Evolutionary conservation across 2,797 vertebrate species (phyloP).

Genomic region (Pangasius mekongensis): DNA sequence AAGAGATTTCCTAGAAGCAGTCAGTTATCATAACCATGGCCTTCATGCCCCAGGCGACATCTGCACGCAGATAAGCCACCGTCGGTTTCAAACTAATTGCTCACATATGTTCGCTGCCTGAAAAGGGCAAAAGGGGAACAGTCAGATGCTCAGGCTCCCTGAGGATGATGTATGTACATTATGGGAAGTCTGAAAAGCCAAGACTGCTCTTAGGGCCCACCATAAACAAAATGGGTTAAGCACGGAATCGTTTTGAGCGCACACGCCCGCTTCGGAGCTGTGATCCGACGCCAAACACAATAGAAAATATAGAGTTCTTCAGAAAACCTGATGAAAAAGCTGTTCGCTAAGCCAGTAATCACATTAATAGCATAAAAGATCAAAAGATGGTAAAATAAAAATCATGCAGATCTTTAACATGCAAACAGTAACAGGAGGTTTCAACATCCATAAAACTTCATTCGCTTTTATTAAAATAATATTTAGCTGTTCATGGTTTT

Average conservation of each 20-base stretch:
- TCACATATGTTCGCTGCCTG: conserved; percentile 31
- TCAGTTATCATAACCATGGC: not conserved
- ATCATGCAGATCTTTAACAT: not conserved
- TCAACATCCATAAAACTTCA: not conserved
- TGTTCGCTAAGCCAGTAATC: not conserved
- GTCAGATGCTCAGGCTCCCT: conserved; percentile 25
- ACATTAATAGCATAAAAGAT: not conserved
- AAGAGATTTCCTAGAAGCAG: conserved; percentile 5
- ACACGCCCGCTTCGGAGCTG: not conserved
- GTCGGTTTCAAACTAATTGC: conserved; percentile 29
- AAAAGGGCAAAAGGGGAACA: conserved; percentile 25
- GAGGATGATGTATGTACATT: conserved; percentile 27
- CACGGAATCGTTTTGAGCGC: not conserved
- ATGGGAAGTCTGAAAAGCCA: conserved; percentile 7
- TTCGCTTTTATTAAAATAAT: not conserved
- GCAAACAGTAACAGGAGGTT: not conserved
- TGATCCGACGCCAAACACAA: not conserved
- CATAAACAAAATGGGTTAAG: not conserved
- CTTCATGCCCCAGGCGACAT: conserved; percentile 10
- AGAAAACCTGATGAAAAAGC: not conserved
- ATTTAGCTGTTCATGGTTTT: not conserved
- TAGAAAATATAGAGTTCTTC: not conserved
- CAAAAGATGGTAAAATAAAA: not conserved
- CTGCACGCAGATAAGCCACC: conserved; percentile 27
- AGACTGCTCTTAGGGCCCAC: not conserved